phyloP scores from a whole-genome alignment of 2,113 vertebrate genomes.

The Cardinalis cardinalis region DNA sequence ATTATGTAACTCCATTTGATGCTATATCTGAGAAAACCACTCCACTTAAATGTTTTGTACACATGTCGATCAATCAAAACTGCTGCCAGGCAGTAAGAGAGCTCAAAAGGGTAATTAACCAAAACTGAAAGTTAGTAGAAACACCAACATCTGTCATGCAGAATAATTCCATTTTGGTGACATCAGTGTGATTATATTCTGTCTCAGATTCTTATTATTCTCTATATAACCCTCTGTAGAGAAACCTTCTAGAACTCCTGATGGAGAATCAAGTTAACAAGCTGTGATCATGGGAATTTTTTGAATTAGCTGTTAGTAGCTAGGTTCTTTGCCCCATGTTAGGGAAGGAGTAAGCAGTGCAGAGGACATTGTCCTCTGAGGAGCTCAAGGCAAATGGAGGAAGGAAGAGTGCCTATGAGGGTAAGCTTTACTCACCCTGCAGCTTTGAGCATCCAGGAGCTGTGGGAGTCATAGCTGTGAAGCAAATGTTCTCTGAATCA shows the following conservation, averaged over 20 bases:
- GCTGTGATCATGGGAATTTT: not conserved
- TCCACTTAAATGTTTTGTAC: not conserved
- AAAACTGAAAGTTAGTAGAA: not conserved
- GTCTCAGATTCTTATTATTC: not conserved
- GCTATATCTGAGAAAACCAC: not conserved
- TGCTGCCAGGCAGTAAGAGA: not conserved
- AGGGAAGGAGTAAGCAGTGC: not conserved
- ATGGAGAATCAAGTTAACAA: not conserved
- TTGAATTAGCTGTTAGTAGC: not conserved
- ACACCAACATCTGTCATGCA: not conserved
- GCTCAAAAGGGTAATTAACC: not conserved
- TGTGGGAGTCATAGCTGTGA: slow-evolving; percentile 66
- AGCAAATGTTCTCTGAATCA: slow-evolving; percentile 35
- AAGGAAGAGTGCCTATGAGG: not conserved
- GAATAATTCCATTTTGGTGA: not conserved
- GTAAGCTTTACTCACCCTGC: slow-evolving; percentile 46
- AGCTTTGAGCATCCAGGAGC: slow-evolving; percentile 57
- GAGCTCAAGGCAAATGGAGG: not conserved
- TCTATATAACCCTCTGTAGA: not conserved
- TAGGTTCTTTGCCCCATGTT: not conserved
- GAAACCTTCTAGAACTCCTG: not conserved
- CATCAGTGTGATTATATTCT: not conserved
- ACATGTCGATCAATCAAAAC: not conserved
- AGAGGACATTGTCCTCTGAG: not conserved
- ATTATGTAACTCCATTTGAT: not conserved